Evolutionary conservation across 2,113 vertebrate genomes (phyloP), one percentile per base, ranked within the genome.

Genomic region (Gorsachius goisagi): DNA sequence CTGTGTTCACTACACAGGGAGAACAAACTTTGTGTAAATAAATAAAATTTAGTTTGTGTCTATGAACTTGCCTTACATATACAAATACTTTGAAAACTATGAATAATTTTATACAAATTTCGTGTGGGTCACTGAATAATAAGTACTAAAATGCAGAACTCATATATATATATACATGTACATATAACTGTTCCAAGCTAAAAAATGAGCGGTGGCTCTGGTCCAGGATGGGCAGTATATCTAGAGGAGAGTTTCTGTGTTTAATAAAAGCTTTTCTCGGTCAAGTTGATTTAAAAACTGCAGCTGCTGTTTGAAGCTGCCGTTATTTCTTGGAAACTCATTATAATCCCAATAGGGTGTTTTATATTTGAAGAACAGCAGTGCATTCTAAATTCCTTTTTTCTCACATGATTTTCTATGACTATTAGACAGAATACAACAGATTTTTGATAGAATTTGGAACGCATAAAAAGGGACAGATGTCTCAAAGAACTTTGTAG

Each of bases 251-350:
- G 18, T 87, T 93, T 85, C 30, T 0, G 0, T 39, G 39, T 77
- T 92, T 74, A 85, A 75, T 73, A 86, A 73, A 85, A 93, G 33
- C 32, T 85, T 85, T 91, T 55, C 68, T 49, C 30, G 86, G 64
- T 67, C 41, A 89, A 73, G 33, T 45, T 93, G 85, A 79, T 88
- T 88, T 95, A 80, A 86, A 92, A 93, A 88, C 79, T 80, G 39
- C 66, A 83, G 66, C 85, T 91, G 84, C 71, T 63, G 10, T 89
- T 78, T 58, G 75, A 91, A 88, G 59, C 41, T 85, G 41, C 47
- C 72, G 12, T 75, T 75, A 72, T 92, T 94, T 88, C 68, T 68
- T 92, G 35, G 35, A 93, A 92, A 53, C 15, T n/a, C 56, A 80
- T 80, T 91, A 37, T 59, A 84, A 92, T 49, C 80, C 35, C 2